These are phyloP conservation scores for Microchrysa polita DNA, from an alignment of 2,888 invertebrate species.

Conservation along the genomic window DNA sequence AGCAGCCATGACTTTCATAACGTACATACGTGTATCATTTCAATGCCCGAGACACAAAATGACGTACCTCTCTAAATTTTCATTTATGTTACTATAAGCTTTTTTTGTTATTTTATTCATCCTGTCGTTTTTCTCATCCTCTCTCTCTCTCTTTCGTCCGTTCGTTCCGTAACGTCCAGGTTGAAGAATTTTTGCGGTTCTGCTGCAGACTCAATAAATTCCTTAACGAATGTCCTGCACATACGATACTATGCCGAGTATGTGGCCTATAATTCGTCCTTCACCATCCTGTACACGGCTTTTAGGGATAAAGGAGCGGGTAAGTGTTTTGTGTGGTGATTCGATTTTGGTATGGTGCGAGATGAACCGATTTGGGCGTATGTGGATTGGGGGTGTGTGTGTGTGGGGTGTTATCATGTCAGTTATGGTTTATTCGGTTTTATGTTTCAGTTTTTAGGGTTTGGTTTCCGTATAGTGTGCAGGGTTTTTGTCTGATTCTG, in stretches of 20 bases:
- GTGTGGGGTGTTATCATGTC: background rate
- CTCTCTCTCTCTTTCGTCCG: conserved; percentile 13
- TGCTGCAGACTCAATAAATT: conserved; percentile 79
- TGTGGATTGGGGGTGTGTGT: background rate
- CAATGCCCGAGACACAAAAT: too few species aligned
- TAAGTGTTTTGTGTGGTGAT: conserved; percentile 59
- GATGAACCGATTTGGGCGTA: conserved; percentile 18
- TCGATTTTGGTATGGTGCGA: background rate
- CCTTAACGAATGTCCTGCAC: conserved; percentile 75
- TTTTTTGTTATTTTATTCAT: too few species aligned
- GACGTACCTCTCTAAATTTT: too few species aligned
- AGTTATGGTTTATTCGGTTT: too few species aligned
- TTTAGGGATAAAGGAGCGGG: conserved; percentile 70
- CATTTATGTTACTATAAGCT: too few species aligned
- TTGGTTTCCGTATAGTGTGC: too few species aligned
- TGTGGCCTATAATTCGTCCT: conserved; percentile 69
- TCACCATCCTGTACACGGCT: conserved; percentile 79
- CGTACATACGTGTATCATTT: too few species aligned
- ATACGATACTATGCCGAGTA: conserved; percentile 77
- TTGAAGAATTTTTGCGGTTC: conserved; percentile 85
- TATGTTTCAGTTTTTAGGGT: too few species aligned
- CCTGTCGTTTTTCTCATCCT: too few species aligned
- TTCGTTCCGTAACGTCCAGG: conserved; percentile 57
- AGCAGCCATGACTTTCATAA: too few species aligned
- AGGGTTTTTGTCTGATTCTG: too few species aligned